Conservation (phyloP, 2,888 invertebrate species). For the Andrena bucephala region DNA sequence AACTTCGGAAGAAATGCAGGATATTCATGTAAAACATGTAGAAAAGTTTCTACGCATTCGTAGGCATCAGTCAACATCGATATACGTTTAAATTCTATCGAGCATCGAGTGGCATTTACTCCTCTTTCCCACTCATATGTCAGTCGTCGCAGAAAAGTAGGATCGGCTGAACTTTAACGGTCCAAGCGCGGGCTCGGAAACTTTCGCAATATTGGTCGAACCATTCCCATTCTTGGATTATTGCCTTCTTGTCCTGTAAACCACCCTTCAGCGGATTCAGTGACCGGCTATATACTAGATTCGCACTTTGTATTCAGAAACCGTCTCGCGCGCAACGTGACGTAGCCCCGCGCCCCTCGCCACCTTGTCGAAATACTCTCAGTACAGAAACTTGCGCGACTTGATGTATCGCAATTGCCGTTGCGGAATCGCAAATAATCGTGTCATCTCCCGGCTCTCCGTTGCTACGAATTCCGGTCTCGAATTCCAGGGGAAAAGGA, state of each 20-base stretch:
- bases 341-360: constrained; percentile 12
- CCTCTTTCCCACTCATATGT: constrained; percentile 57
- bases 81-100: constrained; percentile 39
- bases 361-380: constrained; percentile 34
- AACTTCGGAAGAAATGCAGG: not conserved
- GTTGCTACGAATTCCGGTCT: not conserved
- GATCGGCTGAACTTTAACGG: constrained; percentile 69
- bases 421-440: constrained; percentile 30
- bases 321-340: constrained; percentile 50
- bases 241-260: constrained; percentile 68
- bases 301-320: constrained; percentile 66
- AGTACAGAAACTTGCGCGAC: constrained; percentile 23
- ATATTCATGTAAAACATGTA: not conserved
- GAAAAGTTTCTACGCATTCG: not conserved
- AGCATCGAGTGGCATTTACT: constrained; percentile 46
- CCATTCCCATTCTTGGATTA: constrained; percentile 67
- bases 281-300: constrained; percentile 54
- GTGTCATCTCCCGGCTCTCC: not conserved
- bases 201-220: constrained; percentile 80
- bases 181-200: constrained; percentile 70
- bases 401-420: constrained; percentile 23
- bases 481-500: not conserved
- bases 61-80: constrained; percentile 48
- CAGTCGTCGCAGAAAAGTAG: constrained; percentile 55
- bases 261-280: constrained; percentile 56